Base-by-base conservation (phyloP, 2,113 vertebrate species). In the Pseudorasbora parva region DNA sequence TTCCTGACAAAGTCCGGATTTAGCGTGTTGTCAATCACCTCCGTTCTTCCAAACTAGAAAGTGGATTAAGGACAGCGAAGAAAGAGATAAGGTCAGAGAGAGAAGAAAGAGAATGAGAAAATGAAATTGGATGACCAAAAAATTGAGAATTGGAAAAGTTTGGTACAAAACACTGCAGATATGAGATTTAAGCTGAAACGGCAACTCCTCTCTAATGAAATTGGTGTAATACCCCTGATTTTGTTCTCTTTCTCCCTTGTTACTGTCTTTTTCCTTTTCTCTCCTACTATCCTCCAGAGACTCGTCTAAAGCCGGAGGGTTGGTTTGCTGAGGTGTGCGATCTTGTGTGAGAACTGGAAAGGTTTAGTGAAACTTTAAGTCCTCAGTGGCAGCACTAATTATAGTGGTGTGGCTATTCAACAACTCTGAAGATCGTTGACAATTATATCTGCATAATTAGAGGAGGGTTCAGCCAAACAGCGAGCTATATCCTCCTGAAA, bases 1-100 rank as follows among this genome's bases (percentile, higher is more conserved):
- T 98, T 98, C 88, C 95, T 94, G 72, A 98, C 95, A 54, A 98
- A 98, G 89, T 98, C 97, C 0, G 97, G 97, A 89, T 98, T 97
- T 72, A 98, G 91, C 0, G 97, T 96, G 93, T 98, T 98, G 94
- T 97, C 96, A 8, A 98, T 98, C 90, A 98, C 96, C 87, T 98
- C 97, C 0, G 97, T 98, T 82, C 97, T 94, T 82, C 97, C 97
- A 33, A 98, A 98, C 97, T 98, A 89, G 54, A 88, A 87, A 73
- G 81, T 54, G 51, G 86, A 78, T 77, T 0, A 54, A 43, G 30
- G 27, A 85, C 43, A 75, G 25, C 25, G 69, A 41, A n/a, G 25
- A 86, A 10, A 87, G 77, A 87, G 54, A 87, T 57, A 47, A 73
- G 59, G 64, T 64, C 0, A 15, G 78, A 57, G 83, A 83, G 12